Evolutionary conservation across 1,140 invertebrate genomes (phyloP).

Genomic region (Bacillus rossius): DNA sequence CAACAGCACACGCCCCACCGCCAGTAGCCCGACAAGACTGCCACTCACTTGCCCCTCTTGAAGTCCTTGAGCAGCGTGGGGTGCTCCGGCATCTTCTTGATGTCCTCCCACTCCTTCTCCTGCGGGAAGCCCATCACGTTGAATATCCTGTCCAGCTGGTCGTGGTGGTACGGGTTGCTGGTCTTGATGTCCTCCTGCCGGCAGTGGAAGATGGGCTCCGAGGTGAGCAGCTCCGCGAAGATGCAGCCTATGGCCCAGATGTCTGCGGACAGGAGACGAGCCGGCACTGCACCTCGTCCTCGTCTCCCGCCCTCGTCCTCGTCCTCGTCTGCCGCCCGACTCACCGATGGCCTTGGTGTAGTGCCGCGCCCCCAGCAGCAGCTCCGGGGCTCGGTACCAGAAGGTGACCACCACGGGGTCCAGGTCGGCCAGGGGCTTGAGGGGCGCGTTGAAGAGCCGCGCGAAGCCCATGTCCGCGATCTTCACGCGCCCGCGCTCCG

Average conservation of each 20-base stretch:
- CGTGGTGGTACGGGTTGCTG: slow-evolving; percentile 99
- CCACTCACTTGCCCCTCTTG: slow-evolving; percentile 83
- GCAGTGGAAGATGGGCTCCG: slow-evolving; percentile 99
- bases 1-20: too few relatives aligned
- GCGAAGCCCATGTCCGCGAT: slow-evolving; percentile 99
- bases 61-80: slow-evolving; percentile 95
- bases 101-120: slow-evolving; percentile 99
- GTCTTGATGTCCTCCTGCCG: slow-evolving; percentile 99
- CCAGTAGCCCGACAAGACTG: too few relatives aligned
- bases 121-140: slow-evolving; percentile 99
- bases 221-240: slow-evolving; percentile 94
- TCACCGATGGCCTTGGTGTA: slow-evolving; percentile 97
- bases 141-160: slow-evolving; percentile 98
- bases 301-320: too few relatives aligned
- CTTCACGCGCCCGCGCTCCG: slow-evolving; percentile 94
- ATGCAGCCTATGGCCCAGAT: slow-evolving; percentile 99
- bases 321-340: too few relatives aligned
- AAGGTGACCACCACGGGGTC: slow-evolving; percentile 99
- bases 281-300: too few relatives aligned
- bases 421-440: slow-evolving; percentile 95
- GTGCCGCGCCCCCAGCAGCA: slow-evolving; percentile 93
- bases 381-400: slow-evolving; percentile 98
- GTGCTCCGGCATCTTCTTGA: slow-evolving; percentile 99
- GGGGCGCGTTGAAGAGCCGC: slow-evolving; percentile 95
- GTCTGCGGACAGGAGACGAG: slow-evolving; percentile 54